Conservation (phyloP, 2,797 vertebrate species). For the Delichon dasypus region DNA sequence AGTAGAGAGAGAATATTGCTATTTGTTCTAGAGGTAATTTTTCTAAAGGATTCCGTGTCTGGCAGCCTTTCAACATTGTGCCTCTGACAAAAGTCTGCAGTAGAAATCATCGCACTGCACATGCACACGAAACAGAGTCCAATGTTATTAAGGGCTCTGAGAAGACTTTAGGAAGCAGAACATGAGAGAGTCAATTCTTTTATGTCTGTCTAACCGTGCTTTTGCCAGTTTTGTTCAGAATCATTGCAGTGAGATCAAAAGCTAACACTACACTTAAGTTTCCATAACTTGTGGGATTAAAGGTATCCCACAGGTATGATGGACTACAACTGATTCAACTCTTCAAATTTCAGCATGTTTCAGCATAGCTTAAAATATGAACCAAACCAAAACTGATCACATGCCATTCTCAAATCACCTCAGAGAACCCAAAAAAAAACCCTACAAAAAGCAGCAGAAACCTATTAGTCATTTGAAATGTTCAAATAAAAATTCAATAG, state of each 20-base stretch:
- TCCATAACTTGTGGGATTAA: constrained; percentile 61
- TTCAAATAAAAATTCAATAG: constrained; percentile 17
- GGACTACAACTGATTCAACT: constrained; percentile 44
- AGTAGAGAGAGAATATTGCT: neutral
- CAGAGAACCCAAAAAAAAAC: neutral
- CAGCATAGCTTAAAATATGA: constrained; percentile 52
- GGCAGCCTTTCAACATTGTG: neutral
- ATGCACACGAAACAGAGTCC: neutral
- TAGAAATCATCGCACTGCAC: neutral
- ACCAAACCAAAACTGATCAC: constrained; percentile 26
- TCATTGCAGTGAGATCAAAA: constrained; percentile 72
- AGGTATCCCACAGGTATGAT: constrained; percentile 64
- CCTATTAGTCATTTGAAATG: constrained; percentile 41
- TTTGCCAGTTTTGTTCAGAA: constrained; percentile 57
- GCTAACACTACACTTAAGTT: constrained; percentile 47
- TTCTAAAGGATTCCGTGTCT: neutral
- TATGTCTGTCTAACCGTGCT: constrained; percentile 64
- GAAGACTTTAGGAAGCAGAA: constrained; percentile 62
- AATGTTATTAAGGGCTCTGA: constrained; percentile 33
- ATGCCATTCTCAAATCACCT: neutral
- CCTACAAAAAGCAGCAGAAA: neutral
- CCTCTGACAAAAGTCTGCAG: neutral
- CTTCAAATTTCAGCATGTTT: constrained; percentile 57
- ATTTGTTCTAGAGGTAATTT: neutral
- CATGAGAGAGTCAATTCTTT: constrained; percentile 63